Conservation (phyloP, 2,113 vertebrate genomes). For the Oceanites oceanicus region DNA sequence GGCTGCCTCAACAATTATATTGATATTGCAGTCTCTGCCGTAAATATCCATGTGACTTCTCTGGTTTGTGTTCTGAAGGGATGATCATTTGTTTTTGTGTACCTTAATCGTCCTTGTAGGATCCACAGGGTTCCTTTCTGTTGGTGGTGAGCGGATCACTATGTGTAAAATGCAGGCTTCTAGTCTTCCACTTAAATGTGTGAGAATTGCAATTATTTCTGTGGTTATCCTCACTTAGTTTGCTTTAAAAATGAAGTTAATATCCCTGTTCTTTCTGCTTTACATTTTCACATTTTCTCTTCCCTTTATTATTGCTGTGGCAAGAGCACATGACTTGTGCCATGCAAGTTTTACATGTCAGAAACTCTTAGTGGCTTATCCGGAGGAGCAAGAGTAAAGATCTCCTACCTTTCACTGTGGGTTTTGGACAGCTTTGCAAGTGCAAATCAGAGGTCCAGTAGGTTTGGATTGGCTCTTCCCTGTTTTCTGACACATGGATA, state of each 20-base stretch:
- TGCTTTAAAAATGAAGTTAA: neutral
- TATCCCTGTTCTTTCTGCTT: neutral
- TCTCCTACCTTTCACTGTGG: neutral
- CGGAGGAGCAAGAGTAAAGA: neutral
- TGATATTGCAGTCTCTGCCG: neutral
- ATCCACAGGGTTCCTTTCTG: constrained; percentile 18
- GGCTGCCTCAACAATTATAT: neutral
- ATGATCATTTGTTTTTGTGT: neutral
- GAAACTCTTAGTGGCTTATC: neutral
- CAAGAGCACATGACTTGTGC: neutral
- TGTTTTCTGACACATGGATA: neutral
- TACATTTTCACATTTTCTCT: neutral
- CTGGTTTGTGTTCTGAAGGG: neutral
- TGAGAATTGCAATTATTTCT: neutral
- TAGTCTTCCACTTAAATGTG: neutral
- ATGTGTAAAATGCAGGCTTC: neutral
- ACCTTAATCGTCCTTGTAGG: constrained; percentile 11
- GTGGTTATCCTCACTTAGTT: neutral
- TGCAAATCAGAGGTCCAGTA: neutral
- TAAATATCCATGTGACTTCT: constrained; percentile 12
- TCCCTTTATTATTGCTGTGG: neutral
- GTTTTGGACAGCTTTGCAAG: neutral
- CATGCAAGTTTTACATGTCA: neutral
- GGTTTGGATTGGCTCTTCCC: neutral
- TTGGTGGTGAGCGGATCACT: neutral